Conservation (phyloP, 2,113 vertebrate species). For the Heterotis niloticus region DNA sequence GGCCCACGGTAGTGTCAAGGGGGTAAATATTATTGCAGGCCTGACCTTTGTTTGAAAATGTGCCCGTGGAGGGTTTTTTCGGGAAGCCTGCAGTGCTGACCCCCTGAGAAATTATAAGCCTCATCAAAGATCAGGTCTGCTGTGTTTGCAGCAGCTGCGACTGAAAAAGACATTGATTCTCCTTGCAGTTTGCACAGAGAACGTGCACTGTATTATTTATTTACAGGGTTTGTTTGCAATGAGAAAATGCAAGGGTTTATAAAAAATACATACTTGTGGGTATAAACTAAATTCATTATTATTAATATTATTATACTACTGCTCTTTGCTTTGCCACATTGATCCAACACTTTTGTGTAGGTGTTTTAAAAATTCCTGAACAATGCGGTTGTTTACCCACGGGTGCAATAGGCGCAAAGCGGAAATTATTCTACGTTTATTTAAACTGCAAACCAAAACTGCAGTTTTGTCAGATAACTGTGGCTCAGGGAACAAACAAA, state of each 20-base stretch:
- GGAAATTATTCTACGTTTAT: not conserved
- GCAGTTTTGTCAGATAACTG: conserved; percentile 15
- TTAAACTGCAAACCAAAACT: not conserved
- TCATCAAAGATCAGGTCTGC: conserved; percentile 53
- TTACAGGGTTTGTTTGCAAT: not conserved
- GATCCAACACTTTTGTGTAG: not conserved
- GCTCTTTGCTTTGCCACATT: not conserved
- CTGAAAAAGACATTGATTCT: conserved; percentile 15
- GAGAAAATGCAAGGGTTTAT: not conserved
- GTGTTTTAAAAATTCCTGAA: not conserved
- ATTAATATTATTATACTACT: not conserved
- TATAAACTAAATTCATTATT: not conserved
- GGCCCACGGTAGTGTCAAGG: conserved; percentile 50
- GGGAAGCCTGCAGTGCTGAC: conserved; percentile 49
- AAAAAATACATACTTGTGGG: not conserved
- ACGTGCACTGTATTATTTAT: not conserved
- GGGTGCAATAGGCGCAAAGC: not conserved
- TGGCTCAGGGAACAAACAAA: conserved; percentile 10
- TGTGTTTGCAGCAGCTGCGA: conserved; percentile 23
- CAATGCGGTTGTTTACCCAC: not conserved
- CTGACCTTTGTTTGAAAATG: conserved; percentile 63
- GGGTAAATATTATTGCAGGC: conserved; percentile 66
- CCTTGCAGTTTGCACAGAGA: not conserved
- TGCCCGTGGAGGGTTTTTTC: conserved; percentile 49
- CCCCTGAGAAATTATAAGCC: conserved; percentile 50